Conservation (phyloP, 2,797 vertebrate species). For the Chromis chromis region DNA sequence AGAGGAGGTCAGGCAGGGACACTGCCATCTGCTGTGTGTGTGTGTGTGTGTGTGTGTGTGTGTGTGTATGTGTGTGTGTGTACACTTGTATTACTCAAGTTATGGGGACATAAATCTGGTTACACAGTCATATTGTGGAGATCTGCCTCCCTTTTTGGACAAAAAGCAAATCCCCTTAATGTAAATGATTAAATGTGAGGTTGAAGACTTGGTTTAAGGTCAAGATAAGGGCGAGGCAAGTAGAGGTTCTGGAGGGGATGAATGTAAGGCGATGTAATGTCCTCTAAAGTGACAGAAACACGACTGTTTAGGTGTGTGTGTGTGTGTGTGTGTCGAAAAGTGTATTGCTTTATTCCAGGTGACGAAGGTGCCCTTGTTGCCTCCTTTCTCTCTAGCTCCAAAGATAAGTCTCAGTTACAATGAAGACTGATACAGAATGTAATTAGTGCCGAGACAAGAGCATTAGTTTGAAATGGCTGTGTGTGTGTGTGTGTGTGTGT, state of each 20-base stretch:
- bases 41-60: constrained; percentile 24
- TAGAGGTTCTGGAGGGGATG: not conserved
- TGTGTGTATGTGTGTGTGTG: too few relatives aligned
- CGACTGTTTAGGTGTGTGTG: constrained; percentile 1
- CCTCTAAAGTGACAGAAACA: constrained; percentile 4
- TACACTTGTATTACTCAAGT: not conserved
- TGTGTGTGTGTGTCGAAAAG: constrained; percentile 12
- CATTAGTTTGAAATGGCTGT: constrained; percentile 21
- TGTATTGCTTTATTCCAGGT: constrained; percentile 23
- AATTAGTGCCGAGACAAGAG: constrained; percentile 39
- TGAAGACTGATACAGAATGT: constrained; percentile 39
- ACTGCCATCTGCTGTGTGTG: constrained; percentile 31
- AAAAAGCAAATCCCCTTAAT: not conserved
- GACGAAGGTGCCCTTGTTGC: constrained; percentile 44
- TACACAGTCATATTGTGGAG: not conserved
- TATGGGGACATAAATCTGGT: constrained; percentile 9
- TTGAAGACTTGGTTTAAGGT: not conserved
- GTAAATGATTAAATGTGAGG: not conserved
- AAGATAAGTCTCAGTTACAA: constrained; percentile 47
- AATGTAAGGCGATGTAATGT: not conserved
- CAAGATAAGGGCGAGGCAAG: not conserved
- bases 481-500: constrained; percentile 28
- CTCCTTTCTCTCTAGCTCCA: constrained; percentile 19
- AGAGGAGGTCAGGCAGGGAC: constrained; percentile 47
- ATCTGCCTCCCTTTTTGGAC: not conserved